These are phyloP conservation scores for Spondyliosoma cantharus DNA, from an alignment of 2,797 vertebrate genomes.

Conservation along the genomic window DNA sequence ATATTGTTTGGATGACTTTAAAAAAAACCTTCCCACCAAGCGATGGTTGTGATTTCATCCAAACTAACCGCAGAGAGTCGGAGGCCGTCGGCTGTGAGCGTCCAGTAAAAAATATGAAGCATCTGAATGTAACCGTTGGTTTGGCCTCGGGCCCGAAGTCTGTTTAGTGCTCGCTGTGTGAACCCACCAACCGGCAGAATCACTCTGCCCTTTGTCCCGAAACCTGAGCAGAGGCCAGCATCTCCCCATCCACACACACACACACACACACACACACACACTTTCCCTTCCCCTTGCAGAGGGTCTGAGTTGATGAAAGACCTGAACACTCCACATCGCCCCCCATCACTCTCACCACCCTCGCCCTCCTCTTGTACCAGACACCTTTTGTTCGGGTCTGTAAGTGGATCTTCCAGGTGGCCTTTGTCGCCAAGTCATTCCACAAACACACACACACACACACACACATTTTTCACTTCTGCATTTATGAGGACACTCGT, in stretches of 20 bases:
- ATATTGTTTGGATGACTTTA: too few species aligned
- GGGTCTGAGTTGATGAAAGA: slow-evolving; percentile 78
- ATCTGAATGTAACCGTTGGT: slow-evolving; percentile 31
- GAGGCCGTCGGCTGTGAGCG: not conserved
- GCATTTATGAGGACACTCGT: slow-evolving; percentile 27
- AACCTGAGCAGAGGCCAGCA: slow-evolving; percentile 71
- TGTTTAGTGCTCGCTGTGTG: slow-evolving; percentile 1
- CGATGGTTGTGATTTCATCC: too few species aligned
- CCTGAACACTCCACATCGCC: slow-evolving; percentile 6
- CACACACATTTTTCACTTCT: not conserved
- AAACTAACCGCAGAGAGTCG: not conserved
- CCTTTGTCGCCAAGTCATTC: slow-evolving; percentile 51
- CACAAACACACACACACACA: slow-evolving; percentile 30
- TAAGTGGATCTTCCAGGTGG: slow-evolving; percentile 87
- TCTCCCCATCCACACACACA: slow-evolving; percentile 39
- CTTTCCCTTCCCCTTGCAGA: slow-evolving; percentile 56
- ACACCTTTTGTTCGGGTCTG: slow-evolving; percentile 83
- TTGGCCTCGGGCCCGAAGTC: slow-evolving; percentile 36
- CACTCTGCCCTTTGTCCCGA: slow-evolving; percentile 61
- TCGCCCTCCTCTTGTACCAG: slow-evolving; percentile 43
- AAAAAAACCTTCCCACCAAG: too few species aligned
- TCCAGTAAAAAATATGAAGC: slow-evolving; percentile 19
- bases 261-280: slow-evolving; percentile 22
- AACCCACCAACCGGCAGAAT: slow-evolving; percentile 29
- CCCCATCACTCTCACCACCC: slow-evolving; percentile 9